Conservation (phyloP, 2,797 vertebrate genomes). For the Sebastes jordani region DNA sequence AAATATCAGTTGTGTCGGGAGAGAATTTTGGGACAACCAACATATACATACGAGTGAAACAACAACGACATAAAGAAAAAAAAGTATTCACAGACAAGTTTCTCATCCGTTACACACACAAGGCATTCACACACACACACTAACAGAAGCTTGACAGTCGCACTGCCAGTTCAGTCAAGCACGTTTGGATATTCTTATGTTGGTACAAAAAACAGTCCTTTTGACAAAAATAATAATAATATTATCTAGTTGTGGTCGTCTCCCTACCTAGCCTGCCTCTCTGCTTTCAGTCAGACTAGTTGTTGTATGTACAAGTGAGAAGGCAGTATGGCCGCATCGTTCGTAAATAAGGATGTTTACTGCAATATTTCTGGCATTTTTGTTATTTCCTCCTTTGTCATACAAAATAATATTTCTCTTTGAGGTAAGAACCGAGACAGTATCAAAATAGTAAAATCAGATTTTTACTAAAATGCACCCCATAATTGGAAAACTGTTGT, state of each 20-base stretch:
- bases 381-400: conserved; percentile 44
- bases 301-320: conserved; percentile 75
- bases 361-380: conserved; percentile 58
- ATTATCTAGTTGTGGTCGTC: conserved; percentile 54
- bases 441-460: conserved; percentile 82
- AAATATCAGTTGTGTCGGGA: conserved; percentile 76
- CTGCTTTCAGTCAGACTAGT: conserved; percentile 55
- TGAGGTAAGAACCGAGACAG: conserved; percentile 75
- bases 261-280: conserved; percentile 49
- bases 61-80: conserved; percentile 54
- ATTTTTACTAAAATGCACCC: conserved; percentile 65
- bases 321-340: conserved; percentile 79
- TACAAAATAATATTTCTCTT: conserved; percentile 79
- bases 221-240: conserved; percentile 70
- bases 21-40: conserved; percentile 71
- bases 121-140: background rate
- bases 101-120: conserved; percentile 45
- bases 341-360: conserved; percentile 71
- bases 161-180: conserved; percentile 55
- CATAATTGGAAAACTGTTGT: background rate
- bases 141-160: conserved; percentile 44
- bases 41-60: conserved; percentile 78
- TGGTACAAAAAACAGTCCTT: conserved; percentile 76
- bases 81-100: conserved; percentile 64
- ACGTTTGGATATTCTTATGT: conserved; percentile 69